Evolutionary conservation across 2,888 invertebrate species (phyloP), one percentile per base, ranked within the genome.

Genomic region (Cryptocephalus moraei): DNA sequence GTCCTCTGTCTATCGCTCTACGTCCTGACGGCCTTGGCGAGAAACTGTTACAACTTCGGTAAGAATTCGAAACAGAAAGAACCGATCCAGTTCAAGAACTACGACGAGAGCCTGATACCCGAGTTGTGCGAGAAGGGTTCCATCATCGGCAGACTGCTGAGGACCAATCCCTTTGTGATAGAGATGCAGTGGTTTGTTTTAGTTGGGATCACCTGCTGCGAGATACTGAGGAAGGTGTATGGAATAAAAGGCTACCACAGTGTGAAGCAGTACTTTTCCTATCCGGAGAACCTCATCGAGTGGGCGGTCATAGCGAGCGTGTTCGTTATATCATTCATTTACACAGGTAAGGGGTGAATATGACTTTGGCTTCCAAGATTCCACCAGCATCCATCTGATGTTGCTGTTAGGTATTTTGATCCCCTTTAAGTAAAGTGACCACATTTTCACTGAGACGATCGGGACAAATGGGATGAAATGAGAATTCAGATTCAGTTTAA

Each of bases 301-400:
- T 90, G 90, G 90, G 85, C 86, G 58, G 86, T 90, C 45, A 86
- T 91, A 32, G 74, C 83, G 9, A 87, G 88, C 68, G 89, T 90
- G 22, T 87, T 90, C 64, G 77, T 86, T 32, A 87, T 86, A 56
- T 88, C 88, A 1, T 88, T 84, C 62, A 81, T 87, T 48, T 87
- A 86, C 62, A 86, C 85, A 4, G 85, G 85, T 40, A 12, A 11
- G 40, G 10, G n/a, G n/a, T n/a, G n/a, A n/a, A n/a, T n/a, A n/a
- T 8, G n/a, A n/a, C 34, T 34, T 9, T 34, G n/a, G 34, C 9
- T 48, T n/a, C n/a, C n/a, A n/a, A n/a, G 67, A n/a, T n/a, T n/a
- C n/a, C n/a, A n/a, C n/a, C n/a, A n/a, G n/a, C n/a, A n/a, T n/a
- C n/a, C n/a, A n/a, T n/a, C n/a, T n/a, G n/a, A n/a, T n/a, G n/a